phyloP scores from a whole-genome alignment of 2,797 vertebrate genomes.

The Pangasius larnaudii region DNA sequence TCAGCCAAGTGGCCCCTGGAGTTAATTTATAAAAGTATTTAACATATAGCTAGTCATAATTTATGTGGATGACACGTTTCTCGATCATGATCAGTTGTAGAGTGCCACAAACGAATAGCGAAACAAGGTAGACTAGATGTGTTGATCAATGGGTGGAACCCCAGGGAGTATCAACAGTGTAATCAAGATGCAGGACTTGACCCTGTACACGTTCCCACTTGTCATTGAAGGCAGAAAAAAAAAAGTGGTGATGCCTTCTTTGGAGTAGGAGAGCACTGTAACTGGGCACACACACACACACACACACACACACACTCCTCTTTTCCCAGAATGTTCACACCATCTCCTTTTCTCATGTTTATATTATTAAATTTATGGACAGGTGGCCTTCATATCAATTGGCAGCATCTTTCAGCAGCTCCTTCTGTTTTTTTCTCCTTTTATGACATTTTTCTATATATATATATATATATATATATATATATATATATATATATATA shows the following conservation, averaged over 20 bases:
- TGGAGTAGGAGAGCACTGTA: conserved; percentile 45
- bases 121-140: conserved; percentile 92
- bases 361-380: conserved; percentile 56
- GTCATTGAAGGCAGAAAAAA: conserved; percentile 76
- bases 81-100: conserved; percentile 88
- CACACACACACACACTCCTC: neutral
- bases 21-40: conserved; percentile 92
- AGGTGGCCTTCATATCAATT: conserved; percentile 34
- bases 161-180: conserved; percentile 80
- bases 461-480: too few species aligned
- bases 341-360: conserved; percentile 4
- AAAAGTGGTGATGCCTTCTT: conserved; percentile 57
- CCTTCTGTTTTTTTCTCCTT: conserved; percentile 58
- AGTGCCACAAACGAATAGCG: conserved; percentile 89
- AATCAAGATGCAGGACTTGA: conserved; percentile 89
- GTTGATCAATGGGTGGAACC: conserved; percentile 87
- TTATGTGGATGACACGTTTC: conserved; percentile 87
- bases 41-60: conserved; percentile 85
- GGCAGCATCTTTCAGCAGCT: conserved; percentile 59
- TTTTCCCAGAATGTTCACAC: neutral
- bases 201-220: conserved; percentile 84
- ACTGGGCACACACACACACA: neutral
- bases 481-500: conserved; percentile 49
- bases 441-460: conserved; percentile 52
- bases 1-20: conserved; percentile 73